These are phyloP conservation scores for Dasyornis broadbenti DNA, from an alignment of 2,113 vertebrate genomes.

Conservation along the genomic window DNA sequence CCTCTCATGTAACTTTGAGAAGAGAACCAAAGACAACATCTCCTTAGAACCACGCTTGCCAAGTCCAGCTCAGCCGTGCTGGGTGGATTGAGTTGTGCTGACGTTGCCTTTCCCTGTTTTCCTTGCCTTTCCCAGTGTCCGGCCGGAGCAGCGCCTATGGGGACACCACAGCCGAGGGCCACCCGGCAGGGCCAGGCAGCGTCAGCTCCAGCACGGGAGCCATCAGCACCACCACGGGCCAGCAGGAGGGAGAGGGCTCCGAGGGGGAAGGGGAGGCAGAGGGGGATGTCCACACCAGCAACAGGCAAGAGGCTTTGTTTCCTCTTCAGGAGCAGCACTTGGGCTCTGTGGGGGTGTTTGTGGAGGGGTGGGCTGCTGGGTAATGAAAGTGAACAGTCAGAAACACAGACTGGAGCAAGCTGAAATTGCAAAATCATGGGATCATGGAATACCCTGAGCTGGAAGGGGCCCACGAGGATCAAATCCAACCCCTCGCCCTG, in stretches of 20 bases:
- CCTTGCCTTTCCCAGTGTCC: constrained; percentile 76
- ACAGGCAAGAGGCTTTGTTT: constrained; percentile 75
- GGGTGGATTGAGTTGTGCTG: neutral
- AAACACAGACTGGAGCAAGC: neutral
- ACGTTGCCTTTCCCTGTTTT: neutral
- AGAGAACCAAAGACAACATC: neutral
- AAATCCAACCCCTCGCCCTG: neutral
- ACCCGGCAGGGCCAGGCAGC: constrained; percentile 91
- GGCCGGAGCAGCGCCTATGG: constrained; percentile 97
- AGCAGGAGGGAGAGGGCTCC: constrained; percentile 94
- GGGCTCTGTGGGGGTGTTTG: neutral
- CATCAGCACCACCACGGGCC: constrained; percentile 94
- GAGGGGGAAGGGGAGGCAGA: constrained; percentile 90
- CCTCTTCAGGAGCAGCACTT: rapidly evolving
- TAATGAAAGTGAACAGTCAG: neutral
- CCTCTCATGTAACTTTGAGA: neutral
- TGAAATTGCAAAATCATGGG: neutral
- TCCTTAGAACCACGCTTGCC: neutral
- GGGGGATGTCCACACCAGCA: constrained; percentile 92
- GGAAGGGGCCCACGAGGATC: neutral
- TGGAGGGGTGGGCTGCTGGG: neutral
- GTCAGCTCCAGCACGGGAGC: constrained; percentile 96
- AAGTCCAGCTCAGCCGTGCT: neutral
- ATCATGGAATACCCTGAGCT: neutral
- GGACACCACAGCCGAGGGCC: constrained; percentile 88